Evolutionary conservation across 92 coral and sea anemone species (phyloP).

Genomic region (Phenganax stokvisi): DNA sequence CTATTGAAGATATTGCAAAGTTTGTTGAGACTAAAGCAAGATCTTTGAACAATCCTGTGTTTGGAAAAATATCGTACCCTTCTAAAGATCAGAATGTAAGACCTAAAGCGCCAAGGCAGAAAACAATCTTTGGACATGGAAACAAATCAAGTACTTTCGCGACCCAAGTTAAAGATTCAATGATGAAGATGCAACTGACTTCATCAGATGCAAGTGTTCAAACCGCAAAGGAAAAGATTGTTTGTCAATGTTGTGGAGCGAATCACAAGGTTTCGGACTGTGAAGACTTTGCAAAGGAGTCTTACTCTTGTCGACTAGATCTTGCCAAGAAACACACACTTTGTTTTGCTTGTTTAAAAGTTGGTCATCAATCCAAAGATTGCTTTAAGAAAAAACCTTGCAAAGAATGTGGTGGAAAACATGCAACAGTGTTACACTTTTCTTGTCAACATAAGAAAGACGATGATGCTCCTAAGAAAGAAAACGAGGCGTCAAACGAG

Average conservation of each 20-base stretch:
- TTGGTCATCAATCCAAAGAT: no score
- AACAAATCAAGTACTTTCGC: neutral
- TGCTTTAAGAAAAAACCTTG: no score
- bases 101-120: neutral
- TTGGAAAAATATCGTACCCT: slow-evolving; percentile 2
- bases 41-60: no score
- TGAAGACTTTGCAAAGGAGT: slow-evolving; percentile 2
- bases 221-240: neutral
- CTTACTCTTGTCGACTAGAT: slow-evolving; percentile 32
- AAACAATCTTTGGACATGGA: neutral
- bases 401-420: no score
- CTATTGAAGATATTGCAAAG: no score
- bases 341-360: no score
- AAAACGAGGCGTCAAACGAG: no score
- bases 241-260: slow-evolving; percentile 14
- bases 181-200: neutral
- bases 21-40: no score
- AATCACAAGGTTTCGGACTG: slow-evolving; percentile 22
- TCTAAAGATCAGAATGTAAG: neutral
- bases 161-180: no score
- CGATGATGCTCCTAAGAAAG: no score
- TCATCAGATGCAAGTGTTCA: neutral
- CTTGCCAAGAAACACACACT: slow-evolving; percentile 38
- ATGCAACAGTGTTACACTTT: no score
- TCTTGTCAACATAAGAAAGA: no score